Conservation (phyloP, 2,113 vertebrate species). For the Tauraco erythrolophus region DNA sequence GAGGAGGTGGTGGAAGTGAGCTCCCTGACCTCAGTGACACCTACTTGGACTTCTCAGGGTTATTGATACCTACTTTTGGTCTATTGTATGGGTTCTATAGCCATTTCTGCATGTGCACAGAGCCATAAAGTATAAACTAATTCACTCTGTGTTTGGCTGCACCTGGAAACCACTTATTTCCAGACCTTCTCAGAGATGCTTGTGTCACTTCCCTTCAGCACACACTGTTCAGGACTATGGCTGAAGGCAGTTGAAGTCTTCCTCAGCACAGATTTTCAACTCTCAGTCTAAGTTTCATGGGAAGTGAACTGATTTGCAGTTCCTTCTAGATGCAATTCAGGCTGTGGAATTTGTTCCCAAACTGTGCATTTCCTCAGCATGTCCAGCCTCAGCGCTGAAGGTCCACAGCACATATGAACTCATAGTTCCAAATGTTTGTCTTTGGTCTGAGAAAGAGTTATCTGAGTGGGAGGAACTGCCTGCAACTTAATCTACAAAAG, state of each 20-base stretch:
- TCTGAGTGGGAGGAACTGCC: neutral
- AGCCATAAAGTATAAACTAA: neutral
- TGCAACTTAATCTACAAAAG: neutral
- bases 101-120: neutral
- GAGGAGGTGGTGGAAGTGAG: neutral
- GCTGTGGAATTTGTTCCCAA: neutral
- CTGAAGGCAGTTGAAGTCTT: neutral
- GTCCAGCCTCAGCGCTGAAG: neutral
- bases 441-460: neutral
- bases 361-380: neutral
- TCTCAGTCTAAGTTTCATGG: neutral
- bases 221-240: rapidly evolving
- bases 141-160: neutral
- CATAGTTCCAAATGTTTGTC: neutral
- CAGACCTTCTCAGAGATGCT: neutral
- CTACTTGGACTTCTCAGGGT: neutral
- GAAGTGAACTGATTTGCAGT: neutral
- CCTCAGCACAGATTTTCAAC: neutral
- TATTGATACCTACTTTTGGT: neutral
- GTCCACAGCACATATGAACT: neutral
- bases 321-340: neutral
- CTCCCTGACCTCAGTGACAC: neutral
- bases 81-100: neutral
- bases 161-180: neutral
- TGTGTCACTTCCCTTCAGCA: neutral